Percentiles rank a stretch among this genome's conserved stretches.
Conservation (phyloP, 1,140 invertebrate genomes). For the Cepaea nemoralis region DNA sequence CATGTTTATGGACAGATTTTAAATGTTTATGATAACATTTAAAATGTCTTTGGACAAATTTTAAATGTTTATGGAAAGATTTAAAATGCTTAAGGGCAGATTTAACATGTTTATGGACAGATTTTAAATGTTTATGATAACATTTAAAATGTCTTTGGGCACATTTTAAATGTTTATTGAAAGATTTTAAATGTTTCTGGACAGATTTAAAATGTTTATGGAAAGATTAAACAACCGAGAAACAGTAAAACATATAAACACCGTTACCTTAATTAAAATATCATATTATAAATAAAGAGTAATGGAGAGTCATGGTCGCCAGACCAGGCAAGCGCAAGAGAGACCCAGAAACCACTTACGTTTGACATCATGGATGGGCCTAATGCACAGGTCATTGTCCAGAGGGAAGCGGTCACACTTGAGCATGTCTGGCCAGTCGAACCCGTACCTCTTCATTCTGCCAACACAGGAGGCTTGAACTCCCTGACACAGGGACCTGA, state of each 20-base stretch:
- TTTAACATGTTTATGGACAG: too few species aligned
- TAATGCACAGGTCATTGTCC: constrained; percentile 81
- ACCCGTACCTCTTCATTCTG: constrained; percentile 79
- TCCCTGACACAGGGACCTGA: constrained; percentile 76
- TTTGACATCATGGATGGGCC: constrained; percentile 58
- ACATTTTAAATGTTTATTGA: too few species aligned
- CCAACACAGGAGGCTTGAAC: constrained; percentile 78
- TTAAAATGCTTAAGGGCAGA: too few species aligned
- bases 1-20: too few species aligned
- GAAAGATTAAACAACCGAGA: neutral
- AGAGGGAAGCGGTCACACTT: constrained; percentile 78
- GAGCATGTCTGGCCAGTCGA: constrained; percentile 81
- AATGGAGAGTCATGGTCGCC: neutral
- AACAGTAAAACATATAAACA: neutral
- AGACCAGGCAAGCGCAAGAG: neutral
- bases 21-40: too few species aligned
- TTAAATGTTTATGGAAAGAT: too few species aligned
- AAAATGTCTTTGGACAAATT: too few species aligned
- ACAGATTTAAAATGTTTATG: too few species aligned
- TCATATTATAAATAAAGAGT: neutral
- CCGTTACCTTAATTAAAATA: too few species aligned
- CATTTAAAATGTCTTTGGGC: too few species aligned
- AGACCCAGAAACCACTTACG: constrained; percentile 48
- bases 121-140: too few species aligned
- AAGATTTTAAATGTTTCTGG: too few species aligned